phyloP scores from a whole-genome alignment of 2,113 vertebrate genomes.

The Phaethon lepturus region DNA sequence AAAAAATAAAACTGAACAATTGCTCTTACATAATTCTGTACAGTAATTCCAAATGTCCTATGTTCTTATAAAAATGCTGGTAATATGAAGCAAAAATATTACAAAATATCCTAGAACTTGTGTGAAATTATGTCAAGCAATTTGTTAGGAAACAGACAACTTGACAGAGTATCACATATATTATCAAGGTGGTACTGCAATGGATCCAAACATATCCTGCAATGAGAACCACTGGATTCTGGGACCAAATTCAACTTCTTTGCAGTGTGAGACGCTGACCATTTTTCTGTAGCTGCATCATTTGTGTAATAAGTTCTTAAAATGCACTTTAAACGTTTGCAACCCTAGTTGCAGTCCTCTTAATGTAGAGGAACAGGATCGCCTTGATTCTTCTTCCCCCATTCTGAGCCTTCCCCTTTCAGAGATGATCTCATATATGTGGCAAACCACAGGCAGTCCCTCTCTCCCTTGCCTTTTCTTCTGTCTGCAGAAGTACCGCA shows the following conservation, averaged over 20 bases:
- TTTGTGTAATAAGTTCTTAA: not conserved
- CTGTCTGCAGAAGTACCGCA: not conserved
- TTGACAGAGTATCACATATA: not conserved
- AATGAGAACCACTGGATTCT: not conserved
- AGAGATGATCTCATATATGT: rapidly evolving
- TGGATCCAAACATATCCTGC: not conserved
- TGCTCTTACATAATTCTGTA: not conserved
- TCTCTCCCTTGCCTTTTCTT: not conserved
- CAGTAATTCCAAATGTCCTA: not conserved
- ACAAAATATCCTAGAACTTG: not conserved
- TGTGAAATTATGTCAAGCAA: not conserved
- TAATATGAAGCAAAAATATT: not conserved
- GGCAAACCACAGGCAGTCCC: not conserved
- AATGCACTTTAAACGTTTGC: not conserved
- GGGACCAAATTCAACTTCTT: not conserved
- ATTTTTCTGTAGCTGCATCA: not conserved
- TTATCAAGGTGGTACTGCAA: not conserved
- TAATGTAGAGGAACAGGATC: not conserved
- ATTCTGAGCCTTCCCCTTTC: not conserved
- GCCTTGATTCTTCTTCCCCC: not conserved
- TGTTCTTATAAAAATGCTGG: not conserved
- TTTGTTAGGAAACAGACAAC: not conserved
- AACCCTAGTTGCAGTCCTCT: not conserved
- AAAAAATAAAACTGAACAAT: not conserved
- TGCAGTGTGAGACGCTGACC: not conserved